phyloP scores from a whole-genome alignment of 2,888 invertebrate genomes.

The Melieria crassipennis region DNA sequence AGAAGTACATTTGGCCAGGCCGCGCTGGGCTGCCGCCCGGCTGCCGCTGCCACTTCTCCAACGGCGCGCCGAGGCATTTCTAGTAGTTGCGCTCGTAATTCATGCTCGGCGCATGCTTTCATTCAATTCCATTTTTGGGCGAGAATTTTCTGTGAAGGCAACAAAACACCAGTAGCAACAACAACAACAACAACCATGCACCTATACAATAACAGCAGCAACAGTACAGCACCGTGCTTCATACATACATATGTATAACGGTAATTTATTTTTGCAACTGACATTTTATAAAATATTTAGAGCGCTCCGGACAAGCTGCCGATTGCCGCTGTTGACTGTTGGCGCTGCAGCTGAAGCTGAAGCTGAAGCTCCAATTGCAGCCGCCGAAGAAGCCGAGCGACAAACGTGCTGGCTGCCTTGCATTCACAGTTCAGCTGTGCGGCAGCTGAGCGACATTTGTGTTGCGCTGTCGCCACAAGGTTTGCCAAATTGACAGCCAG shows the following conservation, averaged over 20 bases:
- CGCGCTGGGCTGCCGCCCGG: not conserved
- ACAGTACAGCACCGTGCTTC: not conserved
- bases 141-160: conserved; percentile 11
- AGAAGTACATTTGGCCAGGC: not conserved
- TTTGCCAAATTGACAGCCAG: no score
- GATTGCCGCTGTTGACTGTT: not conserved
- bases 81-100: conserved; percentile 9
- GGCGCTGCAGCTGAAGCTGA: not conserved
- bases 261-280: conserved; percentile 46
- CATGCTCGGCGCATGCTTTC: conserved; percentile 34
- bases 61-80: not conserved
- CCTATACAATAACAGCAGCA: conserved; percentile 5
- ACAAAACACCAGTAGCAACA: conserved; percentile 28
- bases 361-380: not conserved
- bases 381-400: not conserved
- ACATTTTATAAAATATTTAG: conserved; percentile 47
- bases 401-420: not conserved
- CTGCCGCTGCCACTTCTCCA: not conserved
- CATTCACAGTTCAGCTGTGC: not conserved
- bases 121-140: conserved; percentile 30
- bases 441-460: not conserved
- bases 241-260: conserved; percentile 29
- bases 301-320: conserved; percentile 6
- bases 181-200: conserved; percentile 46
- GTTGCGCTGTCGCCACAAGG: not conserved